phyloP scores from a whole-genome alignment of 1,140 invertebrate species.

The Diachasmimorpha longicaudata region DNA sequence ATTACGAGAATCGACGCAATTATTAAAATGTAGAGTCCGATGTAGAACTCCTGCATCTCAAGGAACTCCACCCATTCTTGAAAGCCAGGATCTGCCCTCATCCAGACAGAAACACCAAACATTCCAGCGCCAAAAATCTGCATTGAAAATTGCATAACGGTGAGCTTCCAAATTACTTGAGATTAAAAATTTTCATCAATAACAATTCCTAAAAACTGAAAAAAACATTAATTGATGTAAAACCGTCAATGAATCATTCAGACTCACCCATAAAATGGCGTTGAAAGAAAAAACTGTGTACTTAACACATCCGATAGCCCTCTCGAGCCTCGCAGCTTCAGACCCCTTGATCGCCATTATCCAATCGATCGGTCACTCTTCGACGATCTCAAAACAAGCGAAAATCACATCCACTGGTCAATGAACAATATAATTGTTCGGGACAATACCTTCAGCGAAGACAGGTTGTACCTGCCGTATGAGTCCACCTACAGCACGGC shows the following conservation, averaged over 20 bases:
- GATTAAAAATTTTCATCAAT: background rate
- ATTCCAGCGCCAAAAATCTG: constrained; percentile 77
- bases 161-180: background rate
- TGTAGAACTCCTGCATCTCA: constrained; percentile 77
- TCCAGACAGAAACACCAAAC: constrained; percentile 80
- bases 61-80: constrained; percentile 80
- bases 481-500: constrained; percentile 25
- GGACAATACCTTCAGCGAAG: constrained; percentile 20
- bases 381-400: background rate
- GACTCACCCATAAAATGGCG: constrained; percentile 72
- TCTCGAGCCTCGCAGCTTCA: constrained; percentile 65
- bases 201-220: too few species aligned
- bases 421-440: background rate
- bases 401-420: background rate
- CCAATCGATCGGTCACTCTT: background rate
- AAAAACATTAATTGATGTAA: too few species aligned
- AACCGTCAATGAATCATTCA: background rate
- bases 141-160: constrained; percentile 42
- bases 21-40: constrained; percentile 81
- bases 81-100: constrained; percentile 78
- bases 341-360: constrained; percentile 52
- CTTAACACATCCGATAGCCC: constrained; percentile 72
- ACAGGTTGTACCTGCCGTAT: constrained; percentile 35
- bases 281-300: constrained; percentile 76
- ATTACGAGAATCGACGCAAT: constrained; percentile 73